These are phyloP conservation scores for Cataglyphis hispanica DNA, from an alignment of 1,140 invertebrate species.

Conservation along the genomic window DNA sequence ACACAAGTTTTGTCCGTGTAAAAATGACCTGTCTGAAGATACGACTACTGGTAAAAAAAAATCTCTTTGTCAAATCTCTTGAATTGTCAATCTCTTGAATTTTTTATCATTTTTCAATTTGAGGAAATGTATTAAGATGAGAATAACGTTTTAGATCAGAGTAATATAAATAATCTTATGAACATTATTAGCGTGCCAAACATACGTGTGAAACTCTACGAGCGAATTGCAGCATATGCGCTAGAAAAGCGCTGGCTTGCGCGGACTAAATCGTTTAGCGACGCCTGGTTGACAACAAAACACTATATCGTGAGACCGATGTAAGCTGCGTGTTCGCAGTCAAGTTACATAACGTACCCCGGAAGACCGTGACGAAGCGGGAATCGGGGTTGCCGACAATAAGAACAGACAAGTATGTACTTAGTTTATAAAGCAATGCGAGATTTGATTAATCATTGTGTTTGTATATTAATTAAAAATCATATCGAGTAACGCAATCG, in stretches of 20 bases:
- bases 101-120: neutral
- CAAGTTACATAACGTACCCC: constrained; percentile 81
- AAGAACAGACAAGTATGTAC: neutral
- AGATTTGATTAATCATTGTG: constrained; percentile 8
- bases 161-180: constrained; percentile 34
- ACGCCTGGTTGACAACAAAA: constrained; percentile 72
- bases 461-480: neutral
- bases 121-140: neutral
- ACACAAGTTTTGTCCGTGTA: neutral
- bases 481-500: neutral
- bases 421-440: neutral
- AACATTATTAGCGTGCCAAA: constrained; percentile 8
- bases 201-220: constrained; percentile 51
- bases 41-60: neutral
- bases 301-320: constrained; percentile 83
- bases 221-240: constrained; percentile 67
- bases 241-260: constrained; percentile 62
- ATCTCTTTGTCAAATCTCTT: neutral
- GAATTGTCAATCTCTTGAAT: too few species aligned
- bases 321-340: constrained; percentile 84
- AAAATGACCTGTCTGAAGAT: neutral
- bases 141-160: neutral
- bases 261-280: constrained; percentile 74
- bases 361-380: constrained; percentile 82
- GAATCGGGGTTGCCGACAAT: constrained; percentile 72